A percentile compares a stretch with the other conserved stretches of the same genome.
Evolutionary conservation across 2,797 vertebrate genomes (phyloP).

Genomic region (Pampus argenteus): DNA sequence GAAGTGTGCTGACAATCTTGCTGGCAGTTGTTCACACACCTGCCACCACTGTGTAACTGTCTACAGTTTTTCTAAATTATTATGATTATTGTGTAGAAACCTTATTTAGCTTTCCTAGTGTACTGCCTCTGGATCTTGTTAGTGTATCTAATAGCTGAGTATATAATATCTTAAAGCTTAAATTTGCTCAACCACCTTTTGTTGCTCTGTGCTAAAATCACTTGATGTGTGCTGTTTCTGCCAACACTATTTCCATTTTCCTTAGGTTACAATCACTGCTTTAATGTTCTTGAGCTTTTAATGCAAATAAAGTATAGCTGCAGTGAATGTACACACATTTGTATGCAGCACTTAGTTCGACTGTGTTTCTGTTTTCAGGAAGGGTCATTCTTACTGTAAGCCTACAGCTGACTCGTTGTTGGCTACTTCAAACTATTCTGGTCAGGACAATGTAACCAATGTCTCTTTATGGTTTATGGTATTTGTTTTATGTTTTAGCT

Average conservation of each 20-base stretch:
- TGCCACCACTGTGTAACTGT: slow-evolving; percentile 8
- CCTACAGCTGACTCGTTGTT: slow-evolving; percentile 36
- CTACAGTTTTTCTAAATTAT: slow-evolving; percentile 5
- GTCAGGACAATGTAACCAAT: slow-evolving; percentile 35
- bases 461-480: neutral
- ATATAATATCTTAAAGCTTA: slow-evolving; percentile 33
- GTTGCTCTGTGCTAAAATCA: slow-evolving; percentile 23
- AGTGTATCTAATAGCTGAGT: slow-evolving; percentile 9
- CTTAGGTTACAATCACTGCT: slow-evolving; percentile 26
- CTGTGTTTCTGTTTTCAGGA: slow-evolving; percentile 51
- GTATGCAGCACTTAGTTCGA: slow-evolving; percentile 44
- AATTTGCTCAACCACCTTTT: slow-evolving; percentile 25
- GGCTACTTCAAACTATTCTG: slow-evolving; percentile 56
- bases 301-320: slow-evolving; percentile 46
- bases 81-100: slow-evolving; percentile 5
- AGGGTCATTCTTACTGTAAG: slow-evolving; percentile 55
- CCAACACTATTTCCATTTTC: slow-evolving; percentile 19
- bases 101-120: slow-evolving; percentile 1
- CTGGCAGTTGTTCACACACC: neutral
- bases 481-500: neutral
- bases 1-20: slow-evolving; percentile 4
- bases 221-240: slow-evolving; percentile 17
- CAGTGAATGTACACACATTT: slow-evolving; percentile 43
- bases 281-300: slow-evolving; percentile 42
- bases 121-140: slow-evolving; percentile 3